Evolutionary conservation across 2,797 vertebrate species (phyloP).

Genomic region (Enteromius afrohamiltoni): DNA sequence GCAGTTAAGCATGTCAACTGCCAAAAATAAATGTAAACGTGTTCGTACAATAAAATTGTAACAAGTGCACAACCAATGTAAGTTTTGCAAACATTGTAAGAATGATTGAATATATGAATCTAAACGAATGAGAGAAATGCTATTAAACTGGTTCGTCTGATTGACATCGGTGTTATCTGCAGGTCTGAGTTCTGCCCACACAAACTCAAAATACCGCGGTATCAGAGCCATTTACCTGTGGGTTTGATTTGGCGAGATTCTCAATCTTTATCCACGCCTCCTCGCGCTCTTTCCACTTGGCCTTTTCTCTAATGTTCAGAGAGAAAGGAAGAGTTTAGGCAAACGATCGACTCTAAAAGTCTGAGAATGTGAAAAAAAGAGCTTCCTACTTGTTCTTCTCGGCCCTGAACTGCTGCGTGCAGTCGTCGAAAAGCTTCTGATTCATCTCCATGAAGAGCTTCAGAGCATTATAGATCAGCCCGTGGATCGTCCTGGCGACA

Average conservation of each 20-base stretch:
- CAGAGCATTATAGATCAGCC: slow-evolving; percentile 97
- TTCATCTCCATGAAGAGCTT: slow-evolving; percentile 99
- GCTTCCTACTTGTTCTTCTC: slow-evolving; percentile 96
- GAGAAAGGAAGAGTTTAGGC: background rate
- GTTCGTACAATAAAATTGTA: background rate
- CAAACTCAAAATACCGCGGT: background rate
- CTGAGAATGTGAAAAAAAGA: too few relatives aligned
- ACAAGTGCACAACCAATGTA: background rate
- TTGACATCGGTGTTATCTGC: background rate
- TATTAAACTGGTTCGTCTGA: background rate
- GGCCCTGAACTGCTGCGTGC: slow-evolving; percentile 98
- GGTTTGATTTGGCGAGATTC: slow-evolving; percentile 97
- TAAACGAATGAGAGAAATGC: background rate
- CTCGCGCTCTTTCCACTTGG: slow-evolving; percentile 97
- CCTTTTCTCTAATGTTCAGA: slow-evolving; percentile 86
- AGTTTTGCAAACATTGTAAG: background rate
- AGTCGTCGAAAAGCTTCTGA: slow-evolving; percentile 99
- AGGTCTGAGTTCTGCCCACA: background rate
- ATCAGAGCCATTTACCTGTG: slow-evolving; percentile 82
- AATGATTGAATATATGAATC: background rate
- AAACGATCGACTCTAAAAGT: background rate
- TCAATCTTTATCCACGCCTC: slow-evolving; percentile 99
- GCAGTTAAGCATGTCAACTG: too few relatives aligned
- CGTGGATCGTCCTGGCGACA: slow-evolving; percentile 90
- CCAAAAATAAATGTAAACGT: background rate